Percentiles rank a stretch among this genome's conserved stretches.
Evolutionary conservation across 2,113 vertebrate species (phyloP).

Genomic region (Hippocampus barbouri): DNA sequence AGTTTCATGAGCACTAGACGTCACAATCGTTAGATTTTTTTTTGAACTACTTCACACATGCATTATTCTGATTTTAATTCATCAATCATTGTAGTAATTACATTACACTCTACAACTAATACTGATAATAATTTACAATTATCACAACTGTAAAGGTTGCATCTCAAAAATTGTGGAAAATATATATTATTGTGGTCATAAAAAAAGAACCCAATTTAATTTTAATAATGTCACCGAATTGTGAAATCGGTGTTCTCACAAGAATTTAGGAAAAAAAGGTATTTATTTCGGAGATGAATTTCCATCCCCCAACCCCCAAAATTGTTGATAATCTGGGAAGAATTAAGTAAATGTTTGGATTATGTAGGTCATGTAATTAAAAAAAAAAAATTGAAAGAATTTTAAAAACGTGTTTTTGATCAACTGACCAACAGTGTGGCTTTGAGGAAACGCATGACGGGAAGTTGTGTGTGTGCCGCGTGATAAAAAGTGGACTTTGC

Average conservation of each 20-base stretch:
- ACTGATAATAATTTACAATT: not conserved
- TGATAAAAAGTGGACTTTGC: constrained; percentile 41
- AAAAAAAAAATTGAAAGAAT: too few relatives aligned
- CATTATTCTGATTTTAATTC: not conserved
- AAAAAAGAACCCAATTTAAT: too few relatives aligned
- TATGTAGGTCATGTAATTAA: too few relatives aligned
- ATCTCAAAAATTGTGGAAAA: too few relatives aligned
- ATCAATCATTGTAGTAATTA: not conserved
- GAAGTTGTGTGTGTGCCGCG: not conserved
- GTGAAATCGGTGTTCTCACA: not conserved
- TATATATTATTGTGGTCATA: too few relatives aligned
- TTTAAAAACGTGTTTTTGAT: not conserved
- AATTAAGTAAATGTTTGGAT: too few relatives aligned
- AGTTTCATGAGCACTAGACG: not conserved
- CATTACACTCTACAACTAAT: too few relatives aligned
- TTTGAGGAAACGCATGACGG: not conserved
- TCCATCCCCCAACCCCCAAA: too few relatives aligned
- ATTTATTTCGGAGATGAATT: too few relatives aligned
- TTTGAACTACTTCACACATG: not conserved
- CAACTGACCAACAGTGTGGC: not conserved
- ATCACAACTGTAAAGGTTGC: too few relatives aligned
- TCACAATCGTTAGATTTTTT: not conserved
- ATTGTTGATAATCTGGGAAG: too few relatives aligned
- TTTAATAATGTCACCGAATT: not conserved
- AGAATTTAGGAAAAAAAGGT: not conserved